A percentile compares a stretch with the other conserved stretches of the same genome.
These are phyloP conservation scores for Drosophila nr. fundita DNA, from an alignment of 2,888 invertebrate genomes.

Conservation along the genomic window DNA sequence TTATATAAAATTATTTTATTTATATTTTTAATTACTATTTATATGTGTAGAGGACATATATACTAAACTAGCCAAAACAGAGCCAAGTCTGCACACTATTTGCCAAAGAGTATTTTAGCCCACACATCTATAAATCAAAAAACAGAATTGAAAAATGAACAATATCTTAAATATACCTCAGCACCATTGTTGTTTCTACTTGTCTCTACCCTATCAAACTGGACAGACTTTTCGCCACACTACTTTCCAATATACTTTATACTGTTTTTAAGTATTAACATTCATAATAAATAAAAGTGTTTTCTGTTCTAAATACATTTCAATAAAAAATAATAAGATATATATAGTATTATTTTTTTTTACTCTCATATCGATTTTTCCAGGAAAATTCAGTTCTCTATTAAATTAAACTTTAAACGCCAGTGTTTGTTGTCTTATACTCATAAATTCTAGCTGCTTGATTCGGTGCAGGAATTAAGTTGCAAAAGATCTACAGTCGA, in stretches of 20 bases:
- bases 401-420: neutral
- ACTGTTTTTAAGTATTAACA: neutral
- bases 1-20: neutral
- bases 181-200: neutral
- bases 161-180: neutral
- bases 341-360: neutral
- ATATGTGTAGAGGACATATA: neutral
- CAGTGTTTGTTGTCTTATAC: neutral
- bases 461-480: neutral
- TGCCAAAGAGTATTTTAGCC: neutral
- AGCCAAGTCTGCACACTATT: neutral
- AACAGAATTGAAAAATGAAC: neutral
- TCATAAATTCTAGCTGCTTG: neutral
- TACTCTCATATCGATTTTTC: neutral
- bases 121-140: neutral
- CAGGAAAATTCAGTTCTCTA: neutral
- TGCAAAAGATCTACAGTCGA: neutral
- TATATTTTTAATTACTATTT: neutral
- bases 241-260: neutral
- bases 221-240: neutral
- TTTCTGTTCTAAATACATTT: neutral
- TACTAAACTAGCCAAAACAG: neutral
- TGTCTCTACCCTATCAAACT: neutral
- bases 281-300: neutral
- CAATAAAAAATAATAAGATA: neutral